These are phyloP conservation scores for Ivindomyrus marchei DNA, from an alignment of 2,113 vertebrate species.

Conservation along the genomic window DNA sequence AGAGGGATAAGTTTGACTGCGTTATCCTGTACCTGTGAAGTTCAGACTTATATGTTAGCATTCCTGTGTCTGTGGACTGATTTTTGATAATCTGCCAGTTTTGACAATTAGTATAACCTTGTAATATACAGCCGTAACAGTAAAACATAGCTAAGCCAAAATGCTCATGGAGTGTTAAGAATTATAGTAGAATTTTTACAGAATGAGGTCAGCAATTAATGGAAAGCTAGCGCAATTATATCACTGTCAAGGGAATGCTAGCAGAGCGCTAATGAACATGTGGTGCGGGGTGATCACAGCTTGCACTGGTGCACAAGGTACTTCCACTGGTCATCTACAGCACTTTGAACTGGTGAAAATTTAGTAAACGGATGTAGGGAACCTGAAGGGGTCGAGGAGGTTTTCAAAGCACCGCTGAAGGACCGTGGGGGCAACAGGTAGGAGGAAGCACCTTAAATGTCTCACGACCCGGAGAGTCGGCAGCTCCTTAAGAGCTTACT, in stretches of 20 bases:
- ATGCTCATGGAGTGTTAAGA: neutral
- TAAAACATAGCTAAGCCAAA: neutral
- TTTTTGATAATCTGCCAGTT: neutral
- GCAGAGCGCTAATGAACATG: neutral
- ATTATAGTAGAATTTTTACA: neutral
- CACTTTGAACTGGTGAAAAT: neutral
- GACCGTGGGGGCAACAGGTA: neutral
- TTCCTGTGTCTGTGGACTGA: neutral
- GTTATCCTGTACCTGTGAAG: neutral
- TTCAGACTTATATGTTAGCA: neutral
- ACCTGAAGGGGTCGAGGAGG: neutral
- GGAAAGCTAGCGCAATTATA: neutral
- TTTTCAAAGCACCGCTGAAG: neutral
- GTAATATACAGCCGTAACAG: neutral
- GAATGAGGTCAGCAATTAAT: neutral
- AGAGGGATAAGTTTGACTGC: neutral
- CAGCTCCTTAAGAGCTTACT: constrained; percentile 33
- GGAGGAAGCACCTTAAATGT: neutral
- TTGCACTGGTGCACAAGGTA: neutral
- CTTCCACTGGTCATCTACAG: neutral
- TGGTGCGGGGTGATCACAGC: neutral
- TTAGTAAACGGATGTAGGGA: neutral
- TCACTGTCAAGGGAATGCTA: neutral
- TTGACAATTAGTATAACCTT: neutral
- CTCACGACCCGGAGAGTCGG: constrained; percentile 24